Evolutionary conservation across 2,888 invertebrate species (phyloP), one percentile per base, ranked within the genome.

Genomic region (Xestia c-nigrum): DNA sequence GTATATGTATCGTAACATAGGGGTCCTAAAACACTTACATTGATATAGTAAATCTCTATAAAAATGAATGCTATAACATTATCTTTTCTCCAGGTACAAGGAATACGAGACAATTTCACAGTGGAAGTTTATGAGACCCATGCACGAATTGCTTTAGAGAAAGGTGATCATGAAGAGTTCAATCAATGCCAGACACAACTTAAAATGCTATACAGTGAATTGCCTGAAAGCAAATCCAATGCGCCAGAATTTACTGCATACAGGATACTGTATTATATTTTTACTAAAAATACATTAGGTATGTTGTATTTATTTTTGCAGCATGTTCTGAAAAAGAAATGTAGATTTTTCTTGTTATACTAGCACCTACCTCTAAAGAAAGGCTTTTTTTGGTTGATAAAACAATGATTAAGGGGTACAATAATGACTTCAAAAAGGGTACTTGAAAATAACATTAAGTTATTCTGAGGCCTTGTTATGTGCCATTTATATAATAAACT

Each of bases 131-230:
- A 99, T 96, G 99, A 99, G 97, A 99, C 99, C 6, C 99, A 99
- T 97, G 99, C 99, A 7, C 97, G 99, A 74, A 99, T 99, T 91
- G 99, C 99, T 70, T 97, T 99, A 94, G 99, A 99, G 94, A 99
- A 99, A 96, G 99, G 99, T 72, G 99, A 99, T 93, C 99, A 99
- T 94, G 99, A 99, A 93, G 99, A 99, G 94, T 99, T 99, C 93
- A 99, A 99, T 97, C 99, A 99, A 95, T 99, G 99, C 93, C 99
- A 99, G 96, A 99, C 99, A 21, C 99, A 99, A 96, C 97, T 99
- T 73, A 99, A 99, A 97, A 98, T 99, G 97, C 97, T 99, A 52
- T 99, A 99, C 94, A 96, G 97, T 84, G 99, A 99, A 94, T 95
- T 98, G 80, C 98, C 98, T 52, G 97, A 97, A 43, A 90, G 94